Conservation (phyloP, 2,797 vertebrate species). For the Intellagama lesueurii region DNA sequence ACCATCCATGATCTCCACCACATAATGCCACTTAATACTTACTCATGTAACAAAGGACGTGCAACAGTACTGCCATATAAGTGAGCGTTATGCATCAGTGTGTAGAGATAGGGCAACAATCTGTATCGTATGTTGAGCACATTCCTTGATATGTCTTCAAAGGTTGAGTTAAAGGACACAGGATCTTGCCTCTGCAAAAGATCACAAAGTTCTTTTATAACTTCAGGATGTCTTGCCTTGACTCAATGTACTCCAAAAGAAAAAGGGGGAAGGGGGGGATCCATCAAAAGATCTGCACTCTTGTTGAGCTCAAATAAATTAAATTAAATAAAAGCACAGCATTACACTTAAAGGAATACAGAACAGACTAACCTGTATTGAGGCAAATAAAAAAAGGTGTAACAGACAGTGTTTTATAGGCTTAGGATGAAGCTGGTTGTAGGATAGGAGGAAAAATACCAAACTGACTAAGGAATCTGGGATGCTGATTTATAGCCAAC, state of each 20-base stretch:
- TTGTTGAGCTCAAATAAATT: not conserved
- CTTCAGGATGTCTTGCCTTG: not conserved
- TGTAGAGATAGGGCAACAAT: conserved; percentile 89
- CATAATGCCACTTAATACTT: conserved; percentile 66
- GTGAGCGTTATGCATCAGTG: conserved; percentile 87
- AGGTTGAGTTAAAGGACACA: conserved; percentile 80
- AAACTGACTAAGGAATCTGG: not conserved
- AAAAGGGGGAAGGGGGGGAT: not conserved
- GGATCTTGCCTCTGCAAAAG: conserved; percentile 88
- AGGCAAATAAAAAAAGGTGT: not conserved
- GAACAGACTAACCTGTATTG: not conserved
- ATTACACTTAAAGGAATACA: not conserved
- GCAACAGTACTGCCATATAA: conserved; percentile 83
- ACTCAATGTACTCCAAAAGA: not conserved
- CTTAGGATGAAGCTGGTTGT: not conserved
- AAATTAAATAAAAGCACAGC: not conserved
- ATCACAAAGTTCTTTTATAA: too few relatives aligned
- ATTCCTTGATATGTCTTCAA: conserved; percentile 75
- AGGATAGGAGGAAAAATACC: too few relatives aligned
- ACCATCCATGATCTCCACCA: not conserved
- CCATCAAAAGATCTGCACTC: not conserved
- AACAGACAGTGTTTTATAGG: not conserved
- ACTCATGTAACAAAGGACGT: conserved; percentile 89
- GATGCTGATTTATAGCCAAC: not conserved
- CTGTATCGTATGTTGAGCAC: conserved; percentile 87